Evolutionary conservation across 2,797 vertebrate species (phyloP), one percentile per base, ranked within the genome.

Genomic region (Xenopus petersii): DNA sequence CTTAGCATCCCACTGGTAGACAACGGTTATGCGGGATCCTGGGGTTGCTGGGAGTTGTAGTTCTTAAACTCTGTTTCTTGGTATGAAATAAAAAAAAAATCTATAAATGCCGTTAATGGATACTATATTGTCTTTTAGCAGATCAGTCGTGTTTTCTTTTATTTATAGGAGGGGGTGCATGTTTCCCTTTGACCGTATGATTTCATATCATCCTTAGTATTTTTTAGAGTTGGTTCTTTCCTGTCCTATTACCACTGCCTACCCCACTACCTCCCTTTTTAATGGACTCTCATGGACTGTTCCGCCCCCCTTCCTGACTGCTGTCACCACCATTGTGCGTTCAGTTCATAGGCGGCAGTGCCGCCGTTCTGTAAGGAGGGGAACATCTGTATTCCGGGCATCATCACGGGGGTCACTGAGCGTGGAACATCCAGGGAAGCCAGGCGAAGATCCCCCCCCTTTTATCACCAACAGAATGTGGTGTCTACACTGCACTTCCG

Each of bases 401-500:
- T 68, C 47, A 77, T 64, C 36, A 7, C 15, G 56, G 30, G 65
- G 47, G 56, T 51, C 49, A 58, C 68, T 67, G 12, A 61, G 21
- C 51, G 24, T 1, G 26, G 67, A 21, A 30, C 73, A 51, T 54
- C 21, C 62, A 74, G 55, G 67, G 60, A 10, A 70, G 36, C 0
- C 54, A 66, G 21, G 54, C 12, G 49, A 3, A 56, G 8, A 7
- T 2, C 11, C 54, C 8, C 16, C 21, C 58, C 63, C 73, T 46
- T 46, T 77, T 36, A 1, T 30, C 26, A 30, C 49, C 48, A 12
- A 16, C 70, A 69, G 75, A 48, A 82, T 83, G 84, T 83, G 80
- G 81, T 85, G 83, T 75, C 80, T 84, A 2, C 81, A 81, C 42
- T 81, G 78, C 54, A 80, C 79, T 11, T 83, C 82, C 36, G 71